These are phyloP conservation scores for Odontamblyopus rebecca DNA, from an alignment of 2,797 vertebrate genomes.

Conservation along the genomic window DNA sequence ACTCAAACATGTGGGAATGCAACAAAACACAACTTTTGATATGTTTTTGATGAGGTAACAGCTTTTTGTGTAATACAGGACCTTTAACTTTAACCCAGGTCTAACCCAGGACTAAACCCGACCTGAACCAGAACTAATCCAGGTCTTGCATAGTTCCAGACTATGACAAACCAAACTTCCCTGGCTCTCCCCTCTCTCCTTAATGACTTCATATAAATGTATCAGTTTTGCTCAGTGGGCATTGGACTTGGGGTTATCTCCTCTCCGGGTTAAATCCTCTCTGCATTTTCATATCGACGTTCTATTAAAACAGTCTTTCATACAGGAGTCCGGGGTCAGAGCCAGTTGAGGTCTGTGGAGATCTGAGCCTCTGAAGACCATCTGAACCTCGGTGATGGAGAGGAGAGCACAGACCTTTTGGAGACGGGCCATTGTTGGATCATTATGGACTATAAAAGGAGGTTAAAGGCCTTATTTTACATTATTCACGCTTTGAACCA, in stretches of 20 bases:
- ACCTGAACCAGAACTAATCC: not conserved
- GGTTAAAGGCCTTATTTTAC: not conserved
- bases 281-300: not conserved
- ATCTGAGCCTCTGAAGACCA: not conserved
- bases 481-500: not conserved
- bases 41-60: no score
- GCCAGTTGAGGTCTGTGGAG: not conserved
- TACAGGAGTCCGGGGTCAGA: not conserved
- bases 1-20: no score
- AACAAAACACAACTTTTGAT: no score
- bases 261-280: not conserved
- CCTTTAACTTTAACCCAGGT: no score
- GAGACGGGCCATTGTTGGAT: not conserved
- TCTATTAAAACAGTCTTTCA: not conserved
- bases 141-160: not conserved
- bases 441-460: not conserved
- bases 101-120: not conserved
- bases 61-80: no score
- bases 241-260: not conserved
- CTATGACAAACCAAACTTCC: not conserved
- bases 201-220: slow-evolving; percentile 8
- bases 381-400: not conserved
- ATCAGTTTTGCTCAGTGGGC: not conserved
- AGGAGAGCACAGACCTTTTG: not conserved
- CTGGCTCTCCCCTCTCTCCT: no score